phyloP scores from a whole-genome alignment of 2,113 vertebrate species.

The Crocuta crocuta region DNA sequence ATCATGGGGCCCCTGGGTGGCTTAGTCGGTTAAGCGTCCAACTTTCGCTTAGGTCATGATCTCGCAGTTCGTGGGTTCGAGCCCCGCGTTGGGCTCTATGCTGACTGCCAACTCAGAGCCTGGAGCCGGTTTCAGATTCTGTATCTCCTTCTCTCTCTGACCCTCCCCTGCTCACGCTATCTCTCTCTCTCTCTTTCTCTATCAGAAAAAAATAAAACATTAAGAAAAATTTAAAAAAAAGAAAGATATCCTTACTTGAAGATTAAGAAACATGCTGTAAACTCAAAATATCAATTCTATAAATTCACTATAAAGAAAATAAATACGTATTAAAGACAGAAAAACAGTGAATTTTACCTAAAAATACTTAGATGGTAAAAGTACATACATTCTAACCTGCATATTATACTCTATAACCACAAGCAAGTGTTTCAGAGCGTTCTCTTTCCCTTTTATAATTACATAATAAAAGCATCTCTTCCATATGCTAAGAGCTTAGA shows the following conservation, averaged over 20 bases:
- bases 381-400: not conserved
- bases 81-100: no score
- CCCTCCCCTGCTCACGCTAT: no score
- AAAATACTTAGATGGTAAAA: not conserved
- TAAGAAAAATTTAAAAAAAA: no score
- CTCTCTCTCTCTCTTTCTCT: no score
- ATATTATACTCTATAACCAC: not conserved
- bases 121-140: no score
- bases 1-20: not conserved
- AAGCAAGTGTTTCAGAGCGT: not conserved
- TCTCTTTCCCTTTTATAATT: not conserved
- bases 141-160: no score
- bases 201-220: no score
- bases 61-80: no score
- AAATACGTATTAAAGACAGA: not conserved
- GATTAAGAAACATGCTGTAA: not conserved
- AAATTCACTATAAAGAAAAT: not conserved
- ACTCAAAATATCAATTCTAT: not conserved
- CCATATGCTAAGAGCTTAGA: not conserved
- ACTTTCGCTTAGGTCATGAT: no score
- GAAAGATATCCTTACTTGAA: not conserved
- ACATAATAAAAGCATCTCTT: not conserved
- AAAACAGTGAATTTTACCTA: not conserved
- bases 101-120: no score
- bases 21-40: no score